Evolutionary conservation across 2,113 vertebrate genomes (phyloP).

Genomic region (Atractosteus spatula): DNA sequence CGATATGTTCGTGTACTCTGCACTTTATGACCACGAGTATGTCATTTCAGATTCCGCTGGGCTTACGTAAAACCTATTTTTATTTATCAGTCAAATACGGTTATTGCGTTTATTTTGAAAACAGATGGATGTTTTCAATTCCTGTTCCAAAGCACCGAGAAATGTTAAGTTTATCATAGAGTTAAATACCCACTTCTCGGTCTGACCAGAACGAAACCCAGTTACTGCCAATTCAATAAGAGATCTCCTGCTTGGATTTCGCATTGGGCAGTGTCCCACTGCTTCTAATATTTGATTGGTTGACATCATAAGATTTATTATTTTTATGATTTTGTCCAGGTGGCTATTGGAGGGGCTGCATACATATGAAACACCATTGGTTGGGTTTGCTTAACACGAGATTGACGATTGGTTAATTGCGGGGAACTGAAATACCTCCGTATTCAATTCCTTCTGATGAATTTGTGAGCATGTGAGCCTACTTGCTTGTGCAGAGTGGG

Average conservation of each 20-base stretch:
- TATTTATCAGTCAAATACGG: too few relatives aligned
- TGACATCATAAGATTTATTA: not conserved
- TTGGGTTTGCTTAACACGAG: not conserved
- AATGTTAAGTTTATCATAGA: too few relatives aligned
- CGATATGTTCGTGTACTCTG: too few relatives aligned
- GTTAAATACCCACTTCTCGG: too few relatives aligned
- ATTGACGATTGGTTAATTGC: constrained; percentile 21
- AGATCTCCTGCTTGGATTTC: not conserved
- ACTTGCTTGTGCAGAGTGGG: constrained; percentile 4
- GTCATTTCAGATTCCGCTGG: too few relatives aligned
- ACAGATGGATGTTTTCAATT: too few relatives aligned
- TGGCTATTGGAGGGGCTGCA: constrained; percentile 11
- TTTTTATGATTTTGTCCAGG: constrained; percentile 12
- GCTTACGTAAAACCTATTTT: too few relatives aligned
- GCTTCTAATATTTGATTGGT: constrained; percentile 10
- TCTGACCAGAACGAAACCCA: too few relatives aligned
- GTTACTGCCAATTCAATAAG: not conserved
- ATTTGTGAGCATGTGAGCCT: constrained; percentile 9
- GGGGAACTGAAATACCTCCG: not conserved
- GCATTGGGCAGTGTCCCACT: constrained; percentile 5
- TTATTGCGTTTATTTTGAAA: too few relatives aligned
- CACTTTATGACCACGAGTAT: too few relatives aligned
- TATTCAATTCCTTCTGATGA: constrained; percentile 6
- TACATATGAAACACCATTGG: constrained; percentile 14
- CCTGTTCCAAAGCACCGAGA: too few relatives aligned